phyloP scores from a whole-genome alignment of 2,113 vertebrate species.

The Strigops habroptila region DNA sequence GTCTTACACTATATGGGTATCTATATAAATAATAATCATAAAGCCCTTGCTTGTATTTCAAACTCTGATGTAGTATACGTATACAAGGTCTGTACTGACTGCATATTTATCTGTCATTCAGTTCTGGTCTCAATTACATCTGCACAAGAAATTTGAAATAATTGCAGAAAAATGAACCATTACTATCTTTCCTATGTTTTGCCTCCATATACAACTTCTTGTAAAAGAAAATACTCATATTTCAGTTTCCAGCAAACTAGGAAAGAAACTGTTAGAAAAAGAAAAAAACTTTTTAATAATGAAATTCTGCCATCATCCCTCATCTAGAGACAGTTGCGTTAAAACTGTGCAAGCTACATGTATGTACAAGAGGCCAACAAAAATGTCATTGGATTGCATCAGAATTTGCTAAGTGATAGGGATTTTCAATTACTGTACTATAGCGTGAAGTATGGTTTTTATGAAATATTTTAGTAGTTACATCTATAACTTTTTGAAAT shows the following conservation, averaged over 20 bases:
- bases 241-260: neutral
- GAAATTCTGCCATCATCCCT: neutral
- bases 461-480: neutral
- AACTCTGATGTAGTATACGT: neutral
- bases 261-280: neutral
- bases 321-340: neutral
- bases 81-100: neutral
- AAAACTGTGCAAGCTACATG: neutral
- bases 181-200: neutral
- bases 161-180: neutral
- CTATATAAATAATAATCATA: neutral
- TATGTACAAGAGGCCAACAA: neutral
- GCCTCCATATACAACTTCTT: neutral
- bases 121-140: neutral
- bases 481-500: neutral
- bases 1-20: neutral
- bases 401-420: neutral
- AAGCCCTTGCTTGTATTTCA: neutral
- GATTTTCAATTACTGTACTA: neutral
- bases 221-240: neutral
- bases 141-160: neutral
- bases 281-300: neutral
- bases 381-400: neutral
- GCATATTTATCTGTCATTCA: neutral
- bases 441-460: neutral